Evolutionary conservation across 2,888 invertebrate species (phyloP).

Genomic region (Clepsis dumicolana): DNA sequence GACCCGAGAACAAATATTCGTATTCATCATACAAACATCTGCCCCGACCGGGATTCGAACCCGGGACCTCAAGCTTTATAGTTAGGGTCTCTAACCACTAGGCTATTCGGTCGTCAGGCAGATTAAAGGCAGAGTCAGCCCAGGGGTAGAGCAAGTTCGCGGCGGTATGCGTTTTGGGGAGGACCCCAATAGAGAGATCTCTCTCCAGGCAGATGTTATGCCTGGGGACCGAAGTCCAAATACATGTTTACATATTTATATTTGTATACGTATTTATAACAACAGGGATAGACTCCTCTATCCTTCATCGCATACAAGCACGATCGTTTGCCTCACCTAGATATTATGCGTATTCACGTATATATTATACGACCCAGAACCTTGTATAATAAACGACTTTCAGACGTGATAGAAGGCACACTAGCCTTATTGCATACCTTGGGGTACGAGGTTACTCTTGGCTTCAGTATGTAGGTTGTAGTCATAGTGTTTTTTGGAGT

Average conservation of each 20-base stretch:
- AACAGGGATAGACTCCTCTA: not conserved
- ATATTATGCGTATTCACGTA: slow-evolving; percentile 19
- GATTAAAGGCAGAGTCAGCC: no score
- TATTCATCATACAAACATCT: no score
- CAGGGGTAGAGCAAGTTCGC: no score
- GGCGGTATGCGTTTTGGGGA: no score
- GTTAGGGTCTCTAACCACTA: no score
- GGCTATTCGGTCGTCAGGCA: no score
- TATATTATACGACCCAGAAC: slow-evolving; percentile 39
- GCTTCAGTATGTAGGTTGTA: slow-evolving; percentile 50
- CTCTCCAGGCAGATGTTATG: no score
- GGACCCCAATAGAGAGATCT: no score
- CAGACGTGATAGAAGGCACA: slow-evolving; percentile 38
- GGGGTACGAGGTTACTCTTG: slow-evolving; percentile 58
- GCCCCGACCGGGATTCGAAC: no score
- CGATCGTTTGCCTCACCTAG: slow-evolving; percentile 2
- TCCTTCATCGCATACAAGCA: slow-evolving; percentile 3
- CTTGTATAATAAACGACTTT: slow-evolving; percentile 36
- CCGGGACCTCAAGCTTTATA: no score
- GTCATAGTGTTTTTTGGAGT: not conserved
- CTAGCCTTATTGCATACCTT: slow-evolving; percentile 55
- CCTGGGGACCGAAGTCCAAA: not conserved
- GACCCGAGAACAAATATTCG: no score
- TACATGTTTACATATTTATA: no score
- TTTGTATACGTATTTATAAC: not conserved